phyloP scores from a whole-genome alignment of 2,888 invertebrate genomes.

The Cepaea hortensis region DNA sequence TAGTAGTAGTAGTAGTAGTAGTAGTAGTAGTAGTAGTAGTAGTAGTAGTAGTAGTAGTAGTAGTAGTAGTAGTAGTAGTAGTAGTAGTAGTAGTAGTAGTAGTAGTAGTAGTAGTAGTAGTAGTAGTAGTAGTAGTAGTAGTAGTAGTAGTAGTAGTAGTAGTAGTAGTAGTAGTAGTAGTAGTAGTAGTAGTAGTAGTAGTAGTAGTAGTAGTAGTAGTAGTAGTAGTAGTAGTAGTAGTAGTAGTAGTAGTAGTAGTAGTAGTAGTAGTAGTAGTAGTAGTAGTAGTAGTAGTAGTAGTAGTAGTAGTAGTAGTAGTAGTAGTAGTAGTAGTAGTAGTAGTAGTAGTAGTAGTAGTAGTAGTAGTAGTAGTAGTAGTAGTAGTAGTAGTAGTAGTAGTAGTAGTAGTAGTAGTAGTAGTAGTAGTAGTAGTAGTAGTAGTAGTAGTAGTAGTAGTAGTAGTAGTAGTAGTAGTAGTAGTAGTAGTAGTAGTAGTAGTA shows the following conservation, averaged over 20 bases:
- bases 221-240: constrained; percentile 32
- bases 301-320: constrained; percentile 19
- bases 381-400: constrained; percentile 31
- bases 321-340: not conserved
- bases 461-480: constrained; percentile 9
- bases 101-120: constrained; percentile 34
- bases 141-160: no score
- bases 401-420: constrained; percentile 21
- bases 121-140: constrained; percentile 2
- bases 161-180: constrained; percentile 6
- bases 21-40: constrained; percentile 21
- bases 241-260: constrained; percentile 22
- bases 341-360: not conserved
- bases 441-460: not conserved
- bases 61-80: constrained; percentile 30
- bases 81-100: constrained; percentile 18
- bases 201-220: constrained; percentile 22
- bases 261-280: constrained; percentile 27
- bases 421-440: constrained; percentile 35
- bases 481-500: constrained; percentile 31
- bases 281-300: constrained; percentile 20
- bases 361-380: not conserved
- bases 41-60: constrained; percentile 16
- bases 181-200: constrained; percentile 34
- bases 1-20: constrained; percentile 18